Percentiles rank a stretch among this genome's conserved stretches.
Conservation (phyloP, 2,797 vertebrate species). For the Otus scops region DNA sequence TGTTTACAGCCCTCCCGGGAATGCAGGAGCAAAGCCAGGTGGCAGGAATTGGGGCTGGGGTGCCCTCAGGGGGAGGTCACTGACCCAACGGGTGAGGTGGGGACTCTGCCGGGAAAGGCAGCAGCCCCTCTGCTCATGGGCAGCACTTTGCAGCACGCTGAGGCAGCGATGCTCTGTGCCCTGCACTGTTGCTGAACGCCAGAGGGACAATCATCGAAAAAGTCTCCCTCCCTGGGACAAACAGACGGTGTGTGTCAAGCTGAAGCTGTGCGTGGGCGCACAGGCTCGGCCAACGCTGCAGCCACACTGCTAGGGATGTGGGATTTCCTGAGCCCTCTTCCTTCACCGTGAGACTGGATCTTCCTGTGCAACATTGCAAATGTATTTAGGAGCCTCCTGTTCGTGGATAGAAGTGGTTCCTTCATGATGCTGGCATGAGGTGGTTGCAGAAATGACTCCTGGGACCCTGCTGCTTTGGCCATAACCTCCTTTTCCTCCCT, state of each 20-base stretch:
- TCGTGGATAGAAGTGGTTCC: background rate
- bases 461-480: background rate
- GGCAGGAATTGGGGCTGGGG: background rate
- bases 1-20: background rate
- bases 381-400: background rate
- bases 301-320: background rate
- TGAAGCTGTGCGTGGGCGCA: background rate
- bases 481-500: background rate
- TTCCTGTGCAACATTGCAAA: rapidly evolving
- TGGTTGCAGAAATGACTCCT: background rate
- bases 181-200: rapidly evolving
- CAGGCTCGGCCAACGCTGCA: rapidly evolving
- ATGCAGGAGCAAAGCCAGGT: background rate
- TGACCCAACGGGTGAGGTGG: background rate
- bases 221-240: background rate
- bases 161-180: background rate
- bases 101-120: background rate
- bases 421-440: background rate
- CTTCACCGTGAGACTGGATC: background rate
- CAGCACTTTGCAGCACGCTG: background rate
- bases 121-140: rapidly evolving
- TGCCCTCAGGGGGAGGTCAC: background rate
- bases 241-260: background rate
- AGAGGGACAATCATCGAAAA: background rate
- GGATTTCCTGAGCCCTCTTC: background rate